Evolutionary conservation across 2,797 vertebrate genomes (phyloP).

Genomic region (Synaphobranchus kaupii): DNA sequence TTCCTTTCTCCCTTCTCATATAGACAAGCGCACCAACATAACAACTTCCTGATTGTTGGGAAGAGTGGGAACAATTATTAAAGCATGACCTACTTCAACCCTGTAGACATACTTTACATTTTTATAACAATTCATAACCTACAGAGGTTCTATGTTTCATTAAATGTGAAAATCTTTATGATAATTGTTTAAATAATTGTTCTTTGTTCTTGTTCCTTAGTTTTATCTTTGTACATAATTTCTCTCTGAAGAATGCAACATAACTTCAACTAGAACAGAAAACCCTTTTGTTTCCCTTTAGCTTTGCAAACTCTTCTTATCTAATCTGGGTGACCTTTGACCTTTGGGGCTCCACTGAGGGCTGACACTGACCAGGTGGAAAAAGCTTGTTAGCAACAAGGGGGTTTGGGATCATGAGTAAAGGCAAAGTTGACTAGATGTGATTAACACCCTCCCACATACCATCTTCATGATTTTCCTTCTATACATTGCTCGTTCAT

Average conservation of each 20-base stretch:
- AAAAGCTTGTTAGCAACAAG: constrained; percentile 6
- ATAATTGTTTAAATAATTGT: background rate
- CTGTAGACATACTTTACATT: background rate
- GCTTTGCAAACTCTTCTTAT: constrained; percentile 35
- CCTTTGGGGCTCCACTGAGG: constrained; percentile 24
- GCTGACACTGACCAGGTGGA: constrained; percentile 27
- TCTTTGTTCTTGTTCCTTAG: background rate
- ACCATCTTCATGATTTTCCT: constrained; percentile 8
- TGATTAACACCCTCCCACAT: background rate
- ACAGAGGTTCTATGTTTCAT: background rate
- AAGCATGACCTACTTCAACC: background rate
- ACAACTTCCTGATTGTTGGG: background rate
- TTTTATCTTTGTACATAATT: background rate
- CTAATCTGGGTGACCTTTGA: constrained; percentile 35
- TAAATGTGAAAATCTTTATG: background rate
- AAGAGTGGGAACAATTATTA: background rate
- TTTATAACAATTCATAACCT: background rate
- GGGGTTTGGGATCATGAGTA: background rate
- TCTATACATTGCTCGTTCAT: background rate
- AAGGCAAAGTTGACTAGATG: background rate
- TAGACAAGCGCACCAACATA: background rate
- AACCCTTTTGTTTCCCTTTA: constrained; percentile 30
- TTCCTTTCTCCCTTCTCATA: background rate
- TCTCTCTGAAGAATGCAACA: background rate
- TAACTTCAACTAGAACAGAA: constrained; percentile 13